Conservation (phyloP, 2,113 vertebrate genomes). For the Ploceus nigricollis region DNA sequence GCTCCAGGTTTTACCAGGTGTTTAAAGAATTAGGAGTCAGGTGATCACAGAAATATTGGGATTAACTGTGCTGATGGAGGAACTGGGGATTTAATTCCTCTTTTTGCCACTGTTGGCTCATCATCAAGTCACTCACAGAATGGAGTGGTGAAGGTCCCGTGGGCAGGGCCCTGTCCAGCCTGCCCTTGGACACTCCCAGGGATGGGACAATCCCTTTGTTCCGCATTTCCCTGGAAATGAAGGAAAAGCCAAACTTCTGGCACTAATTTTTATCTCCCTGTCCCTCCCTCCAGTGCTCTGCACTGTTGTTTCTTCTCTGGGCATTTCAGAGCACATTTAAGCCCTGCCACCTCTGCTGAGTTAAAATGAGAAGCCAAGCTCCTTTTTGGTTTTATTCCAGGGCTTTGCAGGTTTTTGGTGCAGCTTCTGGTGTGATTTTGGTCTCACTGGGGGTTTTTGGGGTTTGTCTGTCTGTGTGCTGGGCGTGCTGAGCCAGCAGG, state of each 20-base stretch:
- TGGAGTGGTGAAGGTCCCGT: rapidly evolving
- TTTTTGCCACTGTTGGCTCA: not conserved
- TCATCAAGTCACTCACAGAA: rapidly evolving
- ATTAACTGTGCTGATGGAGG: not conserved
- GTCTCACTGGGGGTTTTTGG: not conserved
- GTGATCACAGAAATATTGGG: not conserved
- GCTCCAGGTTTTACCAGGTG: not conserved
- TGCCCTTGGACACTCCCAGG: not conserved
- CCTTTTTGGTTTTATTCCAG: not conserved
- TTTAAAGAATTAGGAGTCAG: not conserved
- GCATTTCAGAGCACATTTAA: rapidly evolving
- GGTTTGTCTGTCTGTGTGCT: not conserved
- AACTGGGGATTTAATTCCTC: not conserved
- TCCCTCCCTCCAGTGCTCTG: not conserved
- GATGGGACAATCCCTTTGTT: not conserved
- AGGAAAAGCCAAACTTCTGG: not conserved
- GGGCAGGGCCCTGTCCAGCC: not conserved
- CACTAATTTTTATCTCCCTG: not conserved
- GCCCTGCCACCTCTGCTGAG: not conserved
- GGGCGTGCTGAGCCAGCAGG: rapidly evolving
- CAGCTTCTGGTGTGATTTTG: not conserved
- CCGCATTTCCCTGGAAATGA: not conserved
- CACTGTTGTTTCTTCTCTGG: rapidly evolving
- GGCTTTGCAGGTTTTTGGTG: rapidly evolving
- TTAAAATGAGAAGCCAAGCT: not conserved